Evolutionary conservation across 2,113 vertebrate species (phyloP).

Genomic region (Mustelus asterias): DNA sequence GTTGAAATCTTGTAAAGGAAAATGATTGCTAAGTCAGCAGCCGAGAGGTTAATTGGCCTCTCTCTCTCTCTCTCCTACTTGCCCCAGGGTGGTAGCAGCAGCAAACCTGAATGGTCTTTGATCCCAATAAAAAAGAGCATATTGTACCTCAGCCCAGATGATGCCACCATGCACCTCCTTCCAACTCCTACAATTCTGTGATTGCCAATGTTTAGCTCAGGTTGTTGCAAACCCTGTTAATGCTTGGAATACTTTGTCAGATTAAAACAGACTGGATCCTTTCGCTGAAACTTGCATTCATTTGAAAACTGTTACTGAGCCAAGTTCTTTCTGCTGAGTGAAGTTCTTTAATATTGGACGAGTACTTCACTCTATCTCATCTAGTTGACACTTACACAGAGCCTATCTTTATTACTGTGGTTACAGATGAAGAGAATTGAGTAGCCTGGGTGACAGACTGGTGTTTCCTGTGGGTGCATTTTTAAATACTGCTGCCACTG

Average conservation of each 20-base stretch:
- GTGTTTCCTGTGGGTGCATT: background rate
- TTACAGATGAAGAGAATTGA: background rate
- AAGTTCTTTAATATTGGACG: background rate
- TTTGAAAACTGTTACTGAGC: background rate
- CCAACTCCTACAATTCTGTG: background rate
- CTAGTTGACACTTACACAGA: background rate
- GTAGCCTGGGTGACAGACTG: background rate
- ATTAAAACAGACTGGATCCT: background rate
- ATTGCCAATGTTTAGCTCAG: background rate
- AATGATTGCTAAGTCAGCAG: background rate
- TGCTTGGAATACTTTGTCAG: background rate
- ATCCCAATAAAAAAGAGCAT: background rate
- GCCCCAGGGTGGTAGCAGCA: background rate
- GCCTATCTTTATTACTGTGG: background rate
- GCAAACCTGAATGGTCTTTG: background rate
- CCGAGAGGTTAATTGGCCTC: background rate
- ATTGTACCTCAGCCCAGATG: background rate
- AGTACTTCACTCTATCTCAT: background rate
- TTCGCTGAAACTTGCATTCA: background rate
- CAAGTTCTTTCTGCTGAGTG: background rate
- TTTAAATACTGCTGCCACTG: background rate
- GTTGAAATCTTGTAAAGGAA: background rate
- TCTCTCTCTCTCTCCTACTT: background rate
- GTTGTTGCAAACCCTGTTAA: background rate
- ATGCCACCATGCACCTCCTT: background rate